Base-by-base conservation (phyloP, 2,113 vertebrate species). In the Coreoperca whiteheadi region DNA sequence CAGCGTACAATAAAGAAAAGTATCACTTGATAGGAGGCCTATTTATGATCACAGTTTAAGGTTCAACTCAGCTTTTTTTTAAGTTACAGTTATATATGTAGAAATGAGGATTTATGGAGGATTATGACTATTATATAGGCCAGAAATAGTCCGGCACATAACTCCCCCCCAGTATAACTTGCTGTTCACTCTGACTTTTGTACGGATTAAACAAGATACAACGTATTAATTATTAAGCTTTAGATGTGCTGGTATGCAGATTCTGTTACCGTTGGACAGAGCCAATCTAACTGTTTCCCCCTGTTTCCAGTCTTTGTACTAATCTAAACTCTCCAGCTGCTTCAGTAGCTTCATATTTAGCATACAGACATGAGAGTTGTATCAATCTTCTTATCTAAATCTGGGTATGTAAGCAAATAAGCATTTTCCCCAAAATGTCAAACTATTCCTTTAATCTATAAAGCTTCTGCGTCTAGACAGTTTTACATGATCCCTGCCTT, bases 381-480 rank as follows among this genome's bases (percentile, higher is more conserved):
- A 25, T 63, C 23, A 28, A 28, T 64, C 30, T 39, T 66, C 46
- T 82, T 9, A 63, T 14, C 9, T 32, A 4, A 54, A 21, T 54
- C 1, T 54, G 9, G 21, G 51, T n/a, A n/a, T 54, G 23, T 8
- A 59, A 59, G 25, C 10, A 57, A 57, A 57, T 28, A 28, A 12
- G 10, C 12, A 4, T 8, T 12, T 12, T 63, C 37, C 10, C 34
- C 10, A 23, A 63, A 46, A 21, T 28, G 1, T 48, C 57, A 28
- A 50, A 48, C 30, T 46, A 2, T 60, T 37, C 23, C 60, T 82
- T 68, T 77, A 41, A 57, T 66, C 53, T 61, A 39, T 53, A 61
- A 48, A 48, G 30, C 0, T 30, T 56, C 2, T 60, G 10, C 20
- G 14, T 50, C 21, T 1, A 3, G 32, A 73, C 73, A 57, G 11